phyloP scores from a whole-genome alignment of 2,888 invertebrate genomes.

The Drosophila monieri region DNA sequence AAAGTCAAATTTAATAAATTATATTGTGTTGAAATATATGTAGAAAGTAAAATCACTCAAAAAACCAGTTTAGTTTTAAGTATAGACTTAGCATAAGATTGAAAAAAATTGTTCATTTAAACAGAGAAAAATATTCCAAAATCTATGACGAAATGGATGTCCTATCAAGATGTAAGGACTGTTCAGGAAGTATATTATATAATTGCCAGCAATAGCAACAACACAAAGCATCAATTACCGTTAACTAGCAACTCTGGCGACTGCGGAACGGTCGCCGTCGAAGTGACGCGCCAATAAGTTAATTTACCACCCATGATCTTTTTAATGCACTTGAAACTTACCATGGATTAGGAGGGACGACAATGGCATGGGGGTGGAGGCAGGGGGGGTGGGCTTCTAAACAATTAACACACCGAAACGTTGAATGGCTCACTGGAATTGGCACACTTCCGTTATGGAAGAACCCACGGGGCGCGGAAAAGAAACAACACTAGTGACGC shows the following conservation, averaged over 20 bases:
- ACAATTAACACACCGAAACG: slow-evolving; percentile 75
- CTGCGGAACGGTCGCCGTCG: slow-evolving; percentile 39
- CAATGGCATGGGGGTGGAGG: slow-evolving; percentile 24
- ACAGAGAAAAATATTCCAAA: background rate
- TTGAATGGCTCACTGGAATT: slow-evolving; percentile 59
- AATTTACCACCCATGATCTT: slow-evolving; percentile 80
- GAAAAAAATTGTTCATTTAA: background rate
- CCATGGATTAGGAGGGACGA: slow-evolving; percentile 47
- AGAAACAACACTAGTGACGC: slow-evolving; percentile 49
- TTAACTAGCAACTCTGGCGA: slow-evolving; percentile 54
- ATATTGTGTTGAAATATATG: background rate
- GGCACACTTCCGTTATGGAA: slow-evolving; percentile 64
- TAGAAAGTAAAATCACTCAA: background rate
- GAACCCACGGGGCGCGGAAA: slow-evolving; percentile 25
- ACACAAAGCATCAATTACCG: slow-evolving; percentile 67
- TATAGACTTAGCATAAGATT: background rate
- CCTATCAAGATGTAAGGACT: no score
- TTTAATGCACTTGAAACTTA: slow-evolving; percentile 79
- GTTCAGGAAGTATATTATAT: slow-evolving; percentile 34
- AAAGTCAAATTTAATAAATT: background rate
- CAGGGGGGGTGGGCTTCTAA: slow-evolving; percentile 23
- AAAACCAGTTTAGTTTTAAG: background rate
- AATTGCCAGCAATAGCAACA: slow-evolving; percentile 63
- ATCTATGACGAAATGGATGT: no score
- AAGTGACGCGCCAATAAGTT: slow-evolving; percentile 65